These are phyloP conservation scores for Drosophila atripex DNA, from an alignment of 2,888 invertebrate species.

Conservation along the genomic window DNA sequence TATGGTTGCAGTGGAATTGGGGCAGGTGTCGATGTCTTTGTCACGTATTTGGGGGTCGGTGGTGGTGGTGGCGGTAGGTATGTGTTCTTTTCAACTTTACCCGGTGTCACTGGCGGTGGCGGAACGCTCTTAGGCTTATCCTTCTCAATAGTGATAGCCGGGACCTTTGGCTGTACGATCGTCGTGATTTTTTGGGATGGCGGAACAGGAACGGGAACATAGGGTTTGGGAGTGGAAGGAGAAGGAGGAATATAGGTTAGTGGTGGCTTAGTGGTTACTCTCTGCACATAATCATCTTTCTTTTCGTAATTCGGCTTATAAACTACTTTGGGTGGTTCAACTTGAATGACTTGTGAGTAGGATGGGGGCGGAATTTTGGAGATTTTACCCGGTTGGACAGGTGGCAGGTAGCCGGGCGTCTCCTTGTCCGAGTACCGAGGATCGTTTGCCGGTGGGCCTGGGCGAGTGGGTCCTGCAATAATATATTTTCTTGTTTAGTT, in stretches of 20 bases:
- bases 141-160: slow-evolving; percentile 79
- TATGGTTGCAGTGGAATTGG: slow-evolving; percentile 41
- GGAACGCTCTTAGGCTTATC: slow-evolving; percentile 70
- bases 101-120: slow-evolving; percentile 64
- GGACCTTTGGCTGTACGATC: slow-evolving; percentile 68
- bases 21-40: slow-evolving; percentile 51
- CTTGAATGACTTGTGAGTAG: slow-evolving; percentile 64
- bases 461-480: slow-evolving; percentile 20
- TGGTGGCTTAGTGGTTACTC: slow-evolving; percentile 67
- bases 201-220: slow-evolving; percentile 68
- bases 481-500: no score
- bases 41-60: slow-evolving; percentile 52
- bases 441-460: slow-evolving; percentile 63
- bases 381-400: slow-evolving; percentile 85
- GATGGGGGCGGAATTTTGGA: slow-evolving; percentile 80
- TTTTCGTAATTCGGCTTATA: slow-evolving; percentile 74
- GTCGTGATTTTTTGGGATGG: slow-evolving; percentile 55
- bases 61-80: slow-evolving; percentile 46
- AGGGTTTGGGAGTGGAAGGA: slow-evolving; percentile 66
- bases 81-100: slow-evolving; percentile 77
- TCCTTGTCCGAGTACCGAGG: slow-evolving; percentile 78
- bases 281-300: slow-evolving; percentile 73
- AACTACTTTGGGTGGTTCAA: slow-evolving; percentile 59
- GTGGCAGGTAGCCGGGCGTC: slow-evolving; percentile 81
- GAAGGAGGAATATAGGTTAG: slow-evolving; percentile 82